A percentile compares a stretch with the other conserved stretches of the same genome.
These are phyloP conservation scores for Drosophila elegans DNA, from an alignment of 1,140 invertebrate species.

Conservation along the genomic window DNA sequence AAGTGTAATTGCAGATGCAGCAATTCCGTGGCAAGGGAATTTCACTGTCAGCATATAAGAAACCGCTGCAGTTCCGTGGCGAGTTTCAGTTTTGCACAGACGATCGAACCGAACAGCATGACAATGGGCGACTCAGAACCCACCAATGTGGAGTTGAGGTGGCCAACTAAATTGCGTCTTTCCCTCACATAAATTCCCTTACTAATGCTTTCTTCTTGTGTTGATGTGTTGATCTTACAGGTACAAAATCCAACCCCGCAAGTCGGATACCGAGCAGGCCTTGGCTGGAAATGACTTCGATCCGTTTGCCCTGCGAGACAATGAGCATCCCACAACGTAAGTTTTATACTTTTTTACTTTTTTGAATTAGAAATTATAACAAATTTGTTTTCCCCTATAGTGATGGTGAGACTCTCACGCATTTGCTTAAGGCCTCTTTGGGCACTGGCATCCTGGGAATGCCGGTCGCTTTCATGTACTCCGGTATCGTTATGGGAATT, in stretches of 20 bases:
- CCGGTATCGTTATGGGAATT: constrained; percentile 91
- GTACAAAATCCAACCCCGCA: constrained; percentile 87
- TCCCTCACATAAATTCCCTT: not conserved
- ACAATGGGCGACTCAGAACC: constrained; percentile 50
- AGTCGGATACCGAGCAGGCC: constrained; percentile 85
- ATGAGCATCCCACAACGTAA: constrained; percentile 93
- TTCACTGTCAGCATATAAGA: constrained; percentile 77
- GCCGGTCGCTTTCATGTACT: constrained; percentile 92
- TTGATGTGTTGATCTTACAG: constrained; percentile 83
- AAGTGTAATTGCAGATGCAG: constrained; percentile 78
- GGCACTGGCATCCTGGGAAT: constrained; percentile 97
- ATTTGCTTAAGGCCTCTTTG: constrained; percentile 94
- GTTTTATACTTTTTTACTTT: constrained; percentile 59
- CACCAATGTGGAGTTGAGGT: constrained; percentile 64
- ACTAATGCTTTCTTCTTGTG: not conserved
- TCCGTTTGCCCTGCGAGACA: constrained; percentile 89
- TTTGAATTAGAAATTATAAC: not conserved
- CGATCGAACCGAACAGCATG: constrained; percentile 25
- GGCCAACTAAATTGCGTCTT: not conserved
- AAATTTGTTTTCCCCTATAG: constrained; percentile 86
- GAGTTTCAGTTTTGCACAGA: constrained; percentile 60
- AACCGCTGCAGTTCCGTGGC: constrained; percentile 40
- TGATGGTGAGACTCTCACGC: constrained; percentile 93
- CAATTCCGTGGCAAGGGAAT: constrained; percentile 69
- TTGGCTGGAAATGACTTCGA: constrained; percentile 87